Evolutionary conservation across 2,113 vertebrate genomes (phyloP), one percentile per base, ranked within the genome.

Genomic region (Dissostichus mawsoni): DNA sequence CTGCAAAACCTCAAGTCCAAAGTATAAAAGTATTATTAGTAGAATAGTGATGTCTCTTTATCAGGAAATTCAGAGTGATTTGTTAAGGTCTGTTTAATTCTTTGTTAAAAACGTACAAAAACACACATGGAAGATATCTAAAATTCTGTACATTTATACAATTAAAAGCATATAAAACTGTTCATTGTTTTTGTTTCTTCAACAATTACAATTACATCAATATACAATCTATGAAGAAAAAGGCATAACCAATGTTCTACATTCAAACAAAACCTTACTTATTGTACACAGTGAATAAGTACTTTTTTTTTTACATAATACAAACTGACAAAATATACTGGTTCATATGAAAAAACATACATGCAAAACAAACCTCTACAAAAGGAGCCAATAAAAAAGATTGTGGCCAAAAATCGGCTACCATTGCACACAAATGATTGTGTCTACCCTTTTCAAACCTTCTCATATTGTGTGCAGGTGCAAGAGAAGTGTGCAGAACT

Each of bases 101-200:
- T 56, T 13, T 67, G 13, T 67, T 36, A 29, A 29, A 29, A 29
- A 29, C 29, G 29, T 29, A 45, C n/a, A 83, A 67, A 69, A 17
- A 74, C 36, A 50, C 29, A 70, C 10, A 83, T n/a, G 57, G 33
- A 51, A 29, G 1, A 59, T 16, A 48, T 63, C 57, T 57, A 50
- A 83, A 80, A 20, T 29, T 82, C 76, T 91, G 72, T 93, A 92
- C 89, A 93, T 93, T 91, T 93, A 91, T 91, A 92, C 85, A 93
- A 20, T 71, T 71, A 52, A 70, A 89, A 5, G 29, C 29, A 86
- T 82, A 78, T n/a, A 87, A 78, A 91, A 76, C 51, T 84, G 69
- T 78, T 88, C 78, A 84, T 66, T 57, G 47, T 63, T 76, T 62
- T 23, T 82, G 25, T 74, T 77, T 48, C 52, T 44, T 52, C 10